Base-by-base conservation (phyloP, 1,140 invertebrate species). In the Caenorhabditis brenneri region DNA sequence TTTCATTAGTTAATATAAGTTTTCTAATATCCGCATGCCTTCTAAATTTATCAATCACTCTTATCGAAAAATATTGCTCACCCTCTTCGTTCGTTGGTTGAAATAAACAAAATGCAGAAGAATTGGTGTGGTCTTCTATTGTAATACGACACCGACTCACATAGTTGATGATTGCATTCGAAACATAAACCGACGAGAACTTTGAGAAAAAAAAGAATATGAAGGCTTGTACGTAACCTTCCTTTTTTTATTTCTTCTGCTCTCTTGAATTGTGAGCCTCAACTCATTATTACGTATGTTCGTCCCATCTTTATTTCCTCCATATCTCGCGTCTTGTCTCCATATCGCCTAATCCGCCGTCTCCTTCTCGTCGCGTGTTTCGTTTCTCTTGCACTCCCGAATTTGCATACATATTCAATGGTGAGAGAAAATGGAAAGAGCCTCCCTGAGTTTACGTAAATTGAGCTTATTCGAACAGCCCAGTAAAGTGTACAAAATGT, bases 351-450 rank as follows among this genome's bases (percentile, higher is more conserved):
- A 65, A 65, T 65, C 29, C 58, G 58, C 36, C 58, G 58, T 65
- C 58, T 36, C 36, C 33, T 51, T 51, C n/a, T 51, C 49, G 49
- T 36, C 58, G 22, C 33, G 58, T 65, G 58, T n/a, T 65, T 65
- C 24, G 60, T n/a, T 33, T 65, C 33, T 65, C 58, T 27, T 65
- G 58, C 58, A 65, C 58, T 36, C 58, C 58, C 58, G 58, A 74
- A 74, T 74, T 74, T 42, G 65, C 65, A 74, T 74, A 74, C 65
- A 74, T 74, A 74, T 74, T 74, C 65, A 7, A 74, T 22, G 29
- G 31, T 19, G 22, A 36, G 46, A n/a, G 46, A 36, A 74, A 24
- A 42, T n/a, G 12, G n/a, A 0, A 33, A 16, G 58, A 36, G 58
- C 58, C 29, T 19, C 22, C 33, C 65, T 65, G 58, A 33, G 65